Percentiles rank a stretch among this genome's conserved stretches.
These are phyloP conservation scores for Argya squamiceps DNA, from an alignment of 2,797 vertebrate species.

Conservation along the genomic window DNA sequence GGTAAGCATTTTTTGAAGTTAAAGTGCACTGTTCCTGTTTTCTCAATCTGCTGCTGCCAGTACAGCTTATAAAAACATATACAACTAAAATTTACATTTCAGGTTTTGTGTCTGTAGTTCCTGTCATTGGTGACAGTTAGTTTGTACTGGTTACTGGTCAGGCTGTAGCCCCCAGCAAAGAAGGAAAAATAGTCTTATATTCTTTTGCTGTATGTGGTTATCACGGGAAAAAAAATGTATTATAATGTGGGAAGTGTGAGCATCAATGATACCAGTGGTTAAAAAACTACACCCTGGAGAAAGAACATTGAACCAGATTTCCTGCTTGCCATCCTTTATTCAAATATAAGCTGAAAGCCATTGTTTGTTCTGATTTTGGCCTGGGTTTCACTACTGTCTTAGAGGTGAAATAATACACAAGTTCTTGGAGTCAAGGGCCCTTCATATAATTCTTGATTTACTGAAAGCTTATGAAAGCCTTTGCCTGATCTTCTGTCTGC, in stretches of 20 bases:
- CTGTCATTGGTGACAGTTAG: background rate
- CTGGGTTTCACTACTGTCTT: background rate
- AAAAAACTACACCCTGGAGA: background rate
- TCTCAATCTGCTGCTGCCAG: background rate
- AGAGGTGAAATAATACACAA: background rate
- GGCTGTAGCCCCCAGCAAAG: background rate
- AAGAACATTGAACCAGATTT: background rate
- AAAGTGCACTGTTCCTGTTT: background rate
- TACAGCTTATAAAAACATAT: background rate
- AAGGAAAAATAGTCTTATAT: background rate
- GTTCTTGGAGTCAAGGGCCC: background rate
- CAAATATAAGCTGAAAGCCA: background rate
- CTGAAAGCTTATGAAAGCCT: background rate
- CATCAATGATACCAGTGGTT: background rate
- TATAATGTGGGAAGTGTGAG: background rate
- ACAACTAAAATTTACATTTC: background rate
- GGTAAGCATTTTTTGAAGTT: conserved; percentile 30
- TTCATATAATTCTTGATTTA: background rate
- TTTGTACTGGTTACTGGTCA: background rate
- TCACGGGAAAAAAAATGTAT: rapidly evolving
- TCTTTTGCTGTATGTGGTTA: background rate
- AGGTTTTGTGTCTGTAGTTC: background rate
- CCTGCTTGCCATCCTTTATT: background rate
- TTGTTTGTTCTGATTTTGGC: background rate
- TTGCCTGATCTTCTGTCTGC: background rate